Base-by-base conservation (phyloP, 2,113 vertebrate species). In the Penelope pileata region DNA sequence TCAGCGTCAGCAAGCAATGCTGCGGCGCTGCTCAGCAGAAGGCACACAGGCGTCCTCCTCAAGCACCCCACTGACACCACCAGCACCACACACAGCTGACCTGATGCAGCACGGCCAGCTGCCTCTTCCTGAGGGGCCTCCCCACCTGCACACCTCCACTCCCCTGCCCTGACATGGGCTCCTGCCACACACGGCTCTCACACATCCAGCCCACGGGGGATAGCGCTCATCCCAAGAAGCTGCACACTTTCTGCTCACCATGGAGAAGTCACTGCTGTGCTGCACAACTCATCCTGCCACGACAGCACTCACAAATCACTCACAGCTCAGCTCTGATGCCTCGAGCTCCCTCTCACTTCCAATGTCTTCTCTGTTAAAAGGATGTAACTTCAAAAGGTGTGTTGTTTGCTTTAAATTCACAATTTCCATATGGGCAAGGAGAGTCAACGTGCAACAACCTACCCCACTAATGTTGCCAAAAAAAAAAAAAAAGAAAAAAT, bases 161-260 rank as follows among this genome's bases (percentile, higher is more conserved):
- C 22, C 64, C 12, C 0, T 4, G 15, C 24, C 43, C 75, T 22
- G 32, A 51, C 62, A 47, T 1, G 4, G 23, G 6, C 19, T 45
- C 26, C n/a, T 38, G 40, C 32, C 75, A 48, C 1, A 0, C 56
- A 24, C 1, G 0, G 0, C 29, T 2, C 12, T 3, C 42, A 10
- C 47, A 17, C 26, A 36, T 4, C 62, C 53, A 1, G 5, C 34
- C 1, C 1, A 4, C 4, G 9, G 3, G 73, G 73, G 72, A 40
- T 60, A 0, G 12, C 14, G 21, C 63, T 15, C 26, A 26, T 12
- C 45, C 27, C 1, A 15, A 50, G 34, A 64, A 79, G 58, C 70
- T 68, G 22, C n/a, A 36, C 47, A 63, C 27, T 24, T 66, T 43
- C 67, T 62, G n/a, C 38, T 11, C 23, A 2, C 32, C 19, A 1